A percentile compares a stretch with the other conserved stretches of the same genome.
Conservation (phyloP, 2,797 vertebrate species). For the Adelosebastes latens region DNA sequence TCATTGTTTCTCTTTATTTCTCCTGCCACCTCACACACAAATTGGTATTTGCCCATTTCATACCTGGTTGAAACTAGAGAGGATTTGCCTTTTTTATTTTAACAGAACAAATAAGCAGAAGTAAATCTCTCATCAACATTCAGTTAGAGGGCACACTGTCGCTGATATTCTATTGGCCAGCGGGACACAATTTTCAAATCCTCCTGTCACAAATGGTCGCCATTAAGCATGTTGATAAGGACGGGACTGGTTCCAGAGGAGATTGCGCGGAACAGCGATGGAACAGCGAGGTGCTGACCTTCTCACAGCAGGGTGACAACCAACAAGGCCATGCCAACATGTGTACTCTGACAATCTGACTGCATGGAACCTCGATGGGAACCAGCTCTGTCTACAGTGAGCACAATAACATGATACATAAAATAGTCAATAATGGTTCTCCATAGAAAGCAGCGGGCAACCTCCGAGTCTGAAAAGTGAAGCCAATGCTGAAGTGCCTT, state of each 20-base stretch:
- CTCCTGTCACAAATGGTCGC: slow-evolving; percentile 23
- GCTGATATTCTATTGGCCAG: background rate
- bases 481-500: too few relatives aligned
- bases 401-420: background rate
- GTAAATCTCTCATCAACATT: background rate
- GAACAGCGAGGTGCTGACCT: slow-evolving; percentile 56
- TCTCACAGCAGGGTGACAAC: slow-evolving; percentile 51
- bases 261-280: background rate
- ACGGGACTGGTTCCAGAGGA: slow-evolving; percentile 28
- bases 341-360: slow-evolving; percentile 59
- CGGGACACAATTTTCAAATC: slow-evolving; percentile 10
- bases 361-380: slow-evolving; percentile 36
- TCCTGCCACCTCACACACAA: background rate
- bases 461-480: too few relatives aligned
- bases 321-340: slow-evolving; percentile 39
- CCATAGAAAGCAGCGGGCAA: background rate
- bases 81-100: background rate
- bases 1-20: background rate
- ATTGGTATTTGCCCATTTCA: background rate
- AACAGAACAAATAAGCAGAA: background rate
- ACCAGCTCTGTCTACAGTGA: slow-evolving; percentile 20
- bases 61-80: background rate
- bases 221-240: slow-evolving; percentile 15
- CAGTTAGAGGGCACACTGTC: background rate
- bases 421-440: background rate